Evolutionary conservation across 1,140 invertebrate species (phyloP), one percentile per base, ranked within the genome.

Genomic region (Bicyclus anynana): DNA sequence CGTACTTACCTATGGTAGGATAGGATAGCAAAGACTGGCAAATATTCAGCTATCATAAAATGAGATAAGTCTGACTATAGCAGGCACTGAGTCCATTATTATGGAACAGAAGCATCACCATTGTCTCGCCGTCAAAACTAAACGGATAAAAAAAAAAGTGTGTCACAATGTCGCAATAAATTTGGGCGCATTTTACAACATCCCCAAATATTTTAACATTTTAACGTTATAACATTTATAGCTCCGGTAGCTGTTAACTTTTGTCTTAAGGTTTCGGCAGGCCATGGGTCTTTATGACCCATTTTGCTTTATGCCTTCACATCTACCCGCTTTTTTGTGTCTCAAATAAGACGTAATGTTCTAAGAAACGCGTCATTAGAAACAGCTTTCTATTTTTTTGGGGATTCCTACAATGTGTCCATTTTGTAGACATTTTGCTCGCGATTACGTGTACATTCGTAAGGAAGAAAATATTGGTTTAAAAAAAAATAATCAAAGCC

Each of bases 341-440:
- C 76, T 81, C 77, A 85, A 85, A 81, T 87, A 87, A 84, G 82
- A 85, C 76, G 74, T 87, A 83, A 85, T 82, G 76, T 83, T 86
- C 81, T 79, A 53, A 83, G 84, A 87, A 84, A 78, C 75, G 74
- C 70, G 67, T 77, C 74, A 80, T 83, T 81, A 82, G 78, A 82
- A 44, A 16, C 47, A 59, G 76, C 74, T 77, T 77, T 84, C 74
- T 83, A 75, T 81, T 83, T 79, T 82, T 80, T 77, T 47, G 69
- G 69, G 73, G 66, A 80, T 76, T 80, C 80, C 77, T 82, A 84
- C 76, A 68, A 59, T 56, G 60, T n/a, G 65, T 80, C n/a, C n/a
- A n/a, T 84, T 85, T 87, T 87, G 84, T 84, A 76, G 81, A 76
- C 80, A 77, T 84, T n/a, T n/a, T n/a, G n/a, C n/a, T n/a, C n/a